Evolutionary conservation across 2,113 vertebrate genomes (phyloP), one percentile per base, ranked within the genome.

Genomic region (Anguilla japonica): DNA sequence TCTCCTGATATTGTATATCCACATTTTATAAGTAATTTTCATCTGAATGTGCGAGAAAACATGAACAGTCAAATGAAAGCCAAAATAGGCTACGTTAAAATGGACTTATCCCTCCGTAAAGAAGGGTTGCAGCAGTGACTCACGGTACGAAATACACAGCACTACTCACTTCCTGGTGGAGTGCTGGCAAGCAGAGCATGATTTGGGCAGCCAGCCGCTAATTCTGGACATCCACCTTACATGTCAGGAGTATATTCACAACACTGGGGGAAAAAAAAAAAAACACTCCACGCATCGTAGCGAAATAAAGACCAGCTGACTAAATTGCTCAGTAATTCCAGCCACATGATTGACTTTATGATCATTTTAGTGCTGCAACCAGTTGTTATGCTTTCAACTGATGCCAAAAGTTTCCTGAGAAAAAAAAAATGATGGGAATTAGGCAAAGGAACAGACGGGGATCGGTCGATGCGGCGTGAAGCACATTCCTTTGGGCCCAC

Each of bases 301-400:
- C 93, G 94, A 97, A 97, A 96, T 95, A 94, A 95, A 95, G 95
- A 96, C 95, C 94, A 96, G 95, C 96, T 97, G 97, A 97, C 95
- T 96, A 95, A 96, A 97, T 96, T 95, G 96, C 95, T 93, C 94
- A 93, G 96, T 98, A 97, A 97, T 97, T 99, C 96, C 93, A 97
- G 96, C 95, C 96, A 96, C 97, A 96, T 98, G 98, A 99, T 97
- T 98, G 96, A 97, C 95, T 98, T 98, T 97, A 97, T 97, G 97
- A 97, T 96, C 95, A 94, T 96, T 97, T 97, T 94, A 94, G 95
- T 96, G 94, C 95, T 94, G 95, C 96, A 97, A 98, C 96, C 95
- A 95, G 96, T 97, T 96, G 97, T 97, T 98, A 97, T 95, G 96
- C 95, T 97, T 96, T 97, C 97, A 98, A 96, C 95, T 96, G 95